Evolutionary conservation across 2,888 invertebrate species (phyloP), one percentile per base, ranked within the genome.

Genomic region (Diplolepis rosae): DNA sequence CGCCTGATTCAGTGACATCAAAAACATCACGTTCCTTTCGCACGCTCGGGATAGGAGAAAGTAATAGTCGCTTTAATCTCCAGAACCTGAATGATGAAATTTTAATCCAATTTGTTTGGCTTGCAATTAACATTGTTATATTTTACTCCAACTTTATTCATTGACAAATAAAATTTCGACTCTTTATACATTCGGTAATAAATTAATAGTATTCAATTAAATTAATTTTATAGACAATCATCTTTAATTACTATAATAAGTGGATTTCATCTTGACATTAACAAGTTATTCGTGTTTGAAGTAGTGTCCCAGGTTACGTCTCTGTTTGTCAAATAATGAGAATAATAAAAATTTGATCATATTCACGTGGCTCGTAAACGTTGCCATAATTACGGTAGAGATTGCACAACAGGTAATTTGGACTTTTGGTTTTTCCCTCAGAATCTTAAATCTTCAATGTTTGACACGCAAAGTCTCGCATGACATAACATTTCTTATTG

Each of bases 1-100:
- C n/a, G 24, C 35, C 11, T 61, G 35, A 24, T 61, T 3, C n/a
- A 24, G 13, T 61, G 24, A 61, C 61, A 39, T n/a, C 3, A 39
- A 24, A 39, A 39, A 39, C 35, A 56, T 35, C 32, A 18, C 18
- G 32, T 13, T 61, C 22, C 35, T 39, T 61, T 61, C n/a, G 24
- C 35, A 61, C 35, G 13, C n/a, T 7, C 9, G 45, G 7, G 45
- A 35, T 35, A 61, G 61, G 61, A 39, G 61, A 61, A 61, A 61
- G 61, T 61, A 61, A n/a, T 61, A 35, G 35, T 61, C 61, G 39
- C 61, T 27, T n/a, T 56, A 32, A 56, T 56, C 56, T 56, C 35
- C 35, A 18, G 32, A 56, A 56, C 56, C 56, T 22, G 35, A 32
- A 54, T 54, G 61, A 61, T 61, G n/a, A n/a, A n/a, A 39, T 61